Evolutionary conservation across 2,888 invertebrate species (phyloP).

Genomic region (Kryphioiulus occultus): DNA sequence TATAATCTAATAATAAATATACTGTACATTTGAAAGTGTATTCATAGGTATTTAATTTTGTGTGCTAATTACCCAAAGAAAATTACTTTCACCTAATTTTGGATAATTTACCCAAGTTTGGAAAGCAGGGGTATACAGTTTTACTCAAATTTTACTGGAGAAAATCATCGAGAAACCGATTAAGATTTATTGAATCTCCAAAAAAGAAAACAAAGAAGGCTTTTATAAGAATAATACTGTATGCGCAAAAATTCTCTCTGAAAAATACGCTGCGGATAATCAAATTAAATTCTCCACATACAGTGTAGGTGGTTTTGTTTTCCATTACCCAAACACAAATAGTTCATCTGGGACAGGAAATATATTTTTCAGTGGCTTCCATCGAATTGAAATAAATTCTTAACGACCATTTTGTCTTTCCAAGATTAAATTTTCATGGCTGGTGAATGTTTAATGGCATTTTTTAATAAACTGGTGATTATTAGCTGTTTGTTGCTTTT

Average conservation of each 20-base stretch:
- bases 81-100: no score
- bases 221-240: not conserved
- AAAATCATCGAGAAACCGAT: no score
- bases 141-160: no score
- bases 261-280: not conserved
- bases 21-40: no score
- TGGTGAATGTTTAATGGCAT: not conserved
- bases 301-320: not conserved
- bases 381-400: not conserved
- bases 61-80: no score
- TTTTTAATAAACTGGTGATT: slow-evolving; percentile 35
- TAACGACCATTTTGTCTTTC: not conserved
- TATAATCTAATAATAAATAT: no score
- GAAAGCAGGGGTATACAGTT: no score
- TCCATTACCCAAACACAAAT: not conserved
- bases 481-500: slow-evolving; percentile 8
- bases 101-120: no score
- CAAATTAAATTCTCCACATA: not conserved
- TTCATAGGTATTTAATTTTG: no score
- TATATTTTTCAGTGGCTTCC: not conserved
- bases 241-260: not conserved
- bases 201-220: not conserved
- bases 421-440: slow-evolving; percentile 25
- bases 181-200: no score
- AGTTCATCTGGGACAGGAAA: not conserved